Conservation (phyloP, 53 echinoderm and acorn worm genomes). For the Patiria pectinifera region DNA sequence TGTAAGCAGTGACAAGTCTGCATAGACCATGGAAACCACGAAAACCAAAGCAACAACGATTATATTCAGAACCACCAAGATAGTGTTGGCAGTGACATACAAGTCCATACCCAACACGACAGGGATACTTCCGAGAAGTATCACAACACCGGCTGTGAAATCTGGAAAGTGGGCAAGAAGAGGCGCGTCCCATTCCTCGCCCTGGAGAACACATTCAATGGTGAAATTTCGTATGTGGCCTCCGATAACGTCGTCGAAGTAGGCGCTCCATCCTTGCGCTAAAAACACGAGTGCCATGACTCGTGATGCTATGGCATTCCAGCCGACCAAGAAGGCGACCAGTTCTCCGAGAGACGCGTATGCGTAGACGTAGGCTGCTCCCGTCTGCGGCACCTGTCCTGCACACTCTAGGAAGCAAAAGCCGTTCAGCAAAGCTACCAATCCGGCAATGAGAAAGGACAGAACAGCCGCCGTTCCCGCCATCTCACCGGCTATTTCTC, state of each 20-base stretch:
- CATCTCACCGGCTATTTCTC: slow-evolving; percentile 30
- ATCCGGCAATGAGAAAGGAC: slow-evolving; percentile 45
- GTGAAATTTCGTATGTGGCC: slow-evolving; percentile 62
- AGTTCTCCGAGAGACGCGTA: slow-evolving; percentile 56
- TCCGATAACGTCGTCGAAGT: slow-evolving; percentile 70
- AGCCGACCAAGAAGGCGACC: slow-evolving; percentile 52
- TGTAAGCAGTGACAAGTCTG: slow-evolving; percentile 49
- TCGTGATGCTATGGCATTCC: slow-evolving; percentile 65
- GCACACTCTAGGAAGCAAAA: slow-evolving; percentile 51
- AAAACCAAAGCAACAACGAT: slow-evolving; percentile 58
- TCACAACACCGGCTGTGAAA: slow-evolving; percentile 54
- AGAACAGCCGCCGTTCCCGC: slow-evolving; percentile 3
- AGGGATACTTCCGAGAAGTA: slow-evolving; percentile 2
- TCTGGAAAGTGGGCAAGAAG: slow-evolving; percentile 70
- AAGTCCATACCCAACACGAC: slow-evolving; percentile 56
- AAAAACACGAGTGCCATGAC: slow-evolving; percentile 57
- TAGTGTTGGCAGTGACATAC: slow-evolving; percentile 51
- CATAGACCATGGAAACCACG: slow-evolving; percentile 47
- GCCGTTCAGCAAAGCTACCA: slow-evolving; percentile 23
- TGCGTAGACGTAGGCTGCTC: slow-evolving; percentile 46
- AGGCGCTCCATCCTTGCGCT: slow-evolving; percentile 78
- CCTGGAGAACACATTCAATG: slow-evolving; percentile 38
- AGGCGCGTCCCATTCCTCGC: slow-evolving; percentile 52
- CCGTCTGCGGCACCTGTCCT: slow-evolving; percentile 19
- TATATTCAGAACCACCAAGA: slow-evolving; percentile 68